Evolutionary conservation across 2,888 invertebrate genomes (phyloP).

Genomic region (Platycnemis pennipes): DNA sequence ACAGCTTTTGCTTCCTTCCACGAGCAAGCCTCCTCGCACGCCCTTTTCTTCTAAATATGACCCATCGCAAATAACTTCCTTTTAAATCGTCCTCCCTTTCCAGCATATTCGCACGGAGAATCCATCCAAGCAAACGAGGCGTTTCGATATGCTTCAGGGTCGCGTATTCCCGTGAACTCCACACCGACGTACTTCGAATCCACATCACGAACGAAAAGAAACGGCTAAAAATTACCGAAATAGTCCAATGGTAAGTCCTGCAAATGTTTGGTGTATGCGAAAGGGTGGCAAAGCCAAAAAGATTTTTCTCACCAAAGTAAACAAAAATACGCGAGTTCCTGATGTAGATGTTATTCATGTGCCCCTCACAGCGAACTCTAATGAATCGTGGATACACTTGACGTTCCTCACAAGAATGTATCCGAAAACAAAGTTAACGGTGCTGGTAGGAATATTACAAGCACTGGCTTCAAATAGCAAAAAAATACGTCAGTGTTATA

Average conservation of each 20-base stretch:
- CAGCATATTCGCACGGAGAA: background rate
- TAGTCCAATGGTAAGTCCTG: too few species aligned
- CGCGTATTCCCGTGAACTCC: background rate
- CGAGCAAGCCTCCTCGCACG: background rate
- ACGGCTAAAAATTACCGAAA: too few species aligned
- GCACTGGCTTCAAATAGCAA: background rate
- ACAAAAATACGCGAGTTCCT: too few species aligned
- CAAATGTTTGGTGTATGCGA: too few species aligned
- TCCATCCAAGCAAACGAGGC: background rate
- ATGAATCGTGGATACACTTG: too few species aligned
- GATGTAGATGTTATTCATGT: too few species aligned
- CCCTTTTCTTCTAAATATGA: background rate
- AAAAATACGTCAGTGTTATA: background rate
- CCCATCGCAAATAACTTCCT: background rate
- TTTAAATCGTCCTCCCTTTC: background rate
- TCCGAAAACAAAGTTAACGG: too few species aligned
- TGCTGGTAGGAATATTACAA: background rate
- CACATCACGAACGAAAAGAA: background rate
- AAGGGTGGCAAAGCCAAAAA: too few species aligned
- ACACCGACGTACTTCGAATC: background rate
- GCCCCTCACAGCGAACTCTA: too few species aligned
- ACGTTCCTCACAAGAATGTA: too few species aligned
- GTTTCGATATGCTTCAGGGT: background rate
- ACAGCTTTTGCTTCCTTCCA: background rate
- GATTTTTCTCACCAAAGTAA: too few species aligned